Percentiles rank a stretch among this genome's conserved stretches.
Conservation (phyloP, 2,888 invertebrate genomes). For the Drosophila tripunctata region DNA sequence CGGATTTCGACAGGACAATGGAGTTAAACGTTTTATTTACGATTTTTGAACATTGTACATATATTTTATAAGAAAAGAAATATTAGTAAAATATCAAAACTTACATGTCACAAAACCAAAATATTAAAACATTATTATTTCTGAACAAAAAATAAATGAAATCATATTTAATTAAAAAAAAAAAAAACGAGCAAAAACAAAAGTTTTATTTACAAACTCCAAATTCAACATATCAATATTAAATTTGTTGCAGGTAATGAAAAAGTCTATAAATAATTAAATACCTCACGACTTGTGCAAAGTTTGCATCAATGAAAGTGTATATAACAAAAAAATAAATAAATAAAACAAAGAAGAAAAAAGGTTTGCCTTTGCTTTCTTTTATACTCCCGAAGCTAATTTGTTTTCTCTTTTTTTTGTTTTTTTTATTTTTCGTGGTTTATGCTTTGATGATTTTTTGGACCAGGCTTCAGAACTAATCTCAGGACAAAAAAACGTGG, state of each 20-base stretch:
- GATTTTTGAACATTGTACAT: too few species aligned
- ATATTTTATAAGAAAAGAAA: too few species aligned
- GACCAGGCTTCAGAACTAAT: background rate
- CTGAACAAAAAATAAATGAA: too few species aligned
- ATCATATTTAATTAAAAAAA: too few species aligned
- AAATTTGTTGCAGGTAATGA: background rate
- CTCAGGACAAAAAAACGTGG: background rate
- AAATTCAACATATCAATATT: background rate
- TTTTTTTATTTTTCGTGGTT: background rate
- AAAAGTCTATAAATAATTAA: background rate
- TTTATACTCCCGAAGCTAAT: background rate
- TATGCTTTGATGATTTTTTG: conserved; percentile 18
- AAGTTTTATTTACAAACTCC: too few species aligned
- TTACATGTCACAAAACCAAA: too few species aligned
- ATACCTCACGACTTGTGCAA: background rate
- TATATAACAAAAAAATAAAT: conserved; percentile 7
- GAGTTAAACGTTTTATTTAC: too few species aligned
- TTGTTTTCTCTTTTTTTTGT: background rate
- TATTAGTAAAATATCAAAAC: too few species aligned
- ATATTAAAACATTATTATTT: too few species aligned
- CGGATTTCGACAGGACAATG: too few species aligned
- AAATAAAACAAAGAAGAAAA: conserved; percentile 7
- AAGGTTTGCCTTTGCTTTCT: background rate
- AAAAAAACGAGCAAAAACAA: background rate
- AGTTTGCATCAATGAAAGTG: background rate